Evolutionary conservation across 2,113 vertebrate species (phyloP).

Genomic region (Narcine bancroftii): DNA sequence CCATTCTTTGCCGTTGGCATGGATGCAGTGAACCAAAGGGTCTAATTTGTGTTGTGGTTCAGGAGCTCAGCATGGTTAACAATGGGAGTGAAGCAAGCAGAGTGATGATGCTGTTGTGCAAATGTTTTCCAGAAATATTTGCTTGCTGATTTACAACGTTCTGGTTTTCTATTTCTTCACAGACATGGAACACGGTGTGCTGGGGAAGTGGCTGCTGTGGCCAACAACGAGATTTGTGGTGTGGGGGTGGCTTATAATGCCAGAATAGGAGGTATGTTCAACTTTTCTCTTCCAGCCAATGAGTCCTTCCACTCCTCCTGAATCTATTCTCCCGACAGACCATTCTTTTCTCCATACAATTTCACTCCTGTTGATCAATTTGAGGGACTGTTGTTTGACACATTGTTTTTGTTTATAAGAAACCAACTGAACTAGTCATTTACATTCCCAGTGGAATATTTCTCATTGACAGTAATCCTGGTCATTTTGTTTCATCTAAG

Average conservation of each 20-base stretch:
- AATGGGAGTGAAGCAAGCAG: not conserved
- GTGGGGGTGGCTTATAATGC: slow-evolving; percentile 88
- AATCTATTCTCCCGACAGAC: not conserved
- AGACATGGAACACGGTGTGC: slow-evolving; percentile 93
- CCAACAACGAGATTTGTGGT: slow-evolving; percentile 85
- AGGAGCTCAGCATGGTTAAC: not conserved
- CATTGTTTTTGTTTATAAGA: not conserved
- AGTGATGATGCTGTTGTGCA: not conserved
- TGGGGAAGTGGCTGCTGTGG: slow-evolving; percentile 82
- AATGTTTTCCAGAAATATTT: not conserved
- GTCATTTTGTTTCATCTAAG: not conserved
- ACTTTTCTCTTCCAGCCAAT: not conserved
- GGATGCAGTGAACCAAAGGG: no score
- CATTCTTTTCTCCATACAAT: not conserved
- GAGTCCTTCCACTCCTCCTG: not conserved
- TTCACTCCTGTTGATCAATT: not conserved
- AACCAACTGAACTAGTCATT: not conserved
- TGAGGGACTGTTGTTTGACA: no score
- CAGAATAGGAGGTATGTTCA: slow-evolving; percentile 77
- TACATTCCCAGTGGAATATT: not conserved
- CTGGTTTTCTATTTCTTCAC: slow-evolving; percentile 12
- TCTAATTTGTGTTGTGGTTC: no score
- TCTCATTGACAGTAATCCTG: not conserved
- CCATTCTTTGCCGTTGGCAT: no score
- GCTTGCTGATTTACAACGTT: not conserved